A percentile compares a stretch with the other conserved stretches of the same genome.
These are phyloP conservation scores for Berghia stephanieae DNA, from an alignment of 1,140 invertebrate species.

Conservation along the genomic window DNA sequence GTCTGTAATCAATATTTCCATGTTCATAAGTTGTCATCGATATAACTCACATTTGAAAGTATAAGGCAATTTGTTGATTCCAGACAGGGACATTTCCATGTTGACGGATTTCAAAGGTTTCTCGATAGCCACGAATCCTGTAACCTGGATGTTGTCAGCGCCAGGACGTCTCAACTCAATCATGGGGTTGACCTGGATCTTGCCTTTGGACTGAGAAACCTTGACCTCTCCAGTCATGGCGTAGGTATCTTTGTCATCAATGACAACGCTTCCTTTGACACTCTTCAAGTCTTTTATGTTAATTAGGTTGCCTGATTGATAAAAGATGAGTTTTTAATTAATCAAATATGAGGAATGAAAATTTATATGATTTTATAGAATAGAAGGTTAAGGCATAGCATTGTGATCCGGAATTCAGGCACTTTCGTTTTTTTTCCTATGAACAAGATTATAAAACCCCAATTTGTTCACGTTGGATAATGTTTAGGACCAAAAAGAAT, in stretches of 20 bases:
- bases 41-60: constrained; percentile 48
- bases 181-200: constrained; percentile 46
- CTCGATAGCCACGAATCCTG: constrained; percentile 38
- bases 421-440: not conserved
- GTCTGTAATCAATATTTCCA: not conserved
- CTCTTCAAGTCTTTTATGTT: constrained; percentile 44
- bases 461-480: too few relatives aligned
- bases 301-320: constrained; percentile 45
- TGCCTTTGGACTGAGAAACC: constrained; percentile 38
- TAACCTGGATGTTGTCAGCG: constrained; percentile 39
- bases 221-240: constrained; percentile 43
- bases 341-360: too few relatives aligned
- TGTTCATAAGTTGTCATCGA: not conserved
- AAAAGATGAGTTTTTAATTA: too few relatives aligned
- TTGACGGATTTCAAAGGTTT: constrained; percentile 33
- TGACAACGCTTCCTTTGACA: constrained; percentile 40
- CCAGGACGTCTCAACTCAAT: constrained; percentile 46
- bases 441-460: not conserved
- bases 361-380: too few relatives aligned
- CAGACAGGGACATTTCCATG: constrained; percentile 42
- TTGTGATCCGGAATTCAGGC: not conserved
- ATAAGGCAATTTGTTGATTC: constrained; percentile 46
- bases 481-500: too few relatives aligned
- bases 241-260: constrained; percentile 51
- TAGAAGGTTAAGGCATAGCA: constrained; percentile 3